phyloP scores from a whole-genome alignment of 92 coral and sea anemone species.

The Heteractis magnifica region DNA sequence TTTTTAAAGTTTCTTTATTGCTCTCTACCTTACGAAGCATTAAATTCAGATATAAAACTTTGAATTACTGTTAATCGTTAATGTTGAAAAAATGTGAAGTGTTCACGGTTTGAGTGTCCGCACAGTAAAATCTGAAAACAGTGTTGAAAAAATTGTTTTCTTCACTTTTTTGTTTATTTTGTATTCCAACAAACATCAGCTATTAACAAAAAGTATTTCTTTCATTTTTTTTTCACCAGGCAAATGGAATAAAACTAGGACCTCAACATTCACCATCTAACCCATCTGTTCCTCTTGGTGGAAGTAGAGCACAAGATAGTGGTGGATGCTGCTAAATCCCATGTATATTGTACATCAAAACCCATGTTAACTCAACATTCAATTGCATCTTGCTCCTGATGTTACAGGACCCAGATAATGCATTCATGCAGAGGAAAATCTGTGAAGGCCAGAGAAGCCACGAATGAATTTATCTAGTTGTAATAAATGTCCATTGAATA shows the following conservation, averaged over 20 bases:
- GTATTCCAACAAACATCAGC: too few species aligned
- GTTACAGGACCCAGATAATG: not conserved
- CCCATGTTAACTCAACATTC: slow-evolving; percentile 8
- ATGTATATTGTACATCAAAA: slow-evolving; percentile 1
- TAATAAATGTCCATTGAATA: not conserved
- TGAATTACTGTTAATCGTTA: too few species aligned
- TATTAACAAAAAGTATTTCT: not conserved
- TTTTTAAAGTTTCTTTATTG: too few species aligned
- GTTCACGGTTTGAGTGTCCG: too few species aligned
- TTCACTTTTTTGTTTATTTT: too few species aligned
- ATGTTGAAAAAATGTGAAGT: too few species aligned
- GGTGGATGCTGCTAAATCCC: slow-evolving; percentile 88
- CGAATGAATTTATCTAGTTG: slow-evolving; percentile 6
- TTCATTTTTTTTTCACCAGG: slow-evolving; percentile 42
- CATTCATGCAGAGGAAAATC: not conserved
- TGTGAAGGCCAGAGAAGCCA: not conserved
- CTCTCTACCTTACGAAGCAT: too few species aligned
- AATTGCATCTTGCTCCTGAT: slow-evolving; percentile 4
- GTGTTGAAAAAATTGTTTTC: too few species aligned
- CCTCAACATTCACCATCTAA: slow-evolving; percentile 99
- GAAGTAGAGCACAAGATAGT: slow-evolving; percentile 91
- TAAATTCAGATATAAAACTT: too few species aligned
- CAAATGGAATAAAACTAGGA: slow-evolving; percentile 98
- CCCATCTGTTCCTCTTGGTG: slow-evolving; percentile 93
- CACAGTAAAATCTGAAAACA: too few species aligned